Conservation (phyloP, 2,797 vertebrate species). For the Spondyliosoma cantharus region DNA sequence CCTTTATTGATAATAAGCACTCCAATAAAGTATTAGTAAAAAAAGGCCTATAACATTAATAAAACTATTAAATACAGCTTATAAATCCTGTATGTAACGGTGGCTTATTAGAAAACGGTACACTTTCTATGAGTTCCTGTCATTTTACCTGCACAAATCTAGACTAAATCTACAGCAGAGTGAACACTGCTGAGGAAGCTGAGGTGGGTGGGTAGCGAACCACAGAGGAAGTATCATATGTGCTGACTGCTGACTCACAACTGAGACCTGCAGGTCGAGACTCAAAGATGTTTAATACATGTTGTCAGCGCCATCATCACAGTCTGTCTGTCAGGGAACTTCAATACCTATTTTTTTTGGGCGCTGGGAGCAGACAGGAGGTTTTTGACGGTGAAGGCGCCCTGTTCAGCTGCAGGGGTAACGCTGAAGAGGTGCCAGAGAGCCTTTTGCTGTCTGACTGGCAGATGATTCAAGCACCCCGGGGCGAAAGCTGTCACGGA, state of each 20-base stretch:
- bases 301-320: slow-evolving; percentile 15
- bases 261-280: slow-evolving; percentile 19
- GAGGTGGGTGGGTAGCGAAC: slow-evolving; percentile 11
- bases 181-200: background rate
- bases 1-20: too few species aligned
- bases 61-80: background rate
- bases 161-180: background rate
- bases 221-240: slow-evolving; percentile 10
- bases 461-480: slow-evolving; percentile 41
- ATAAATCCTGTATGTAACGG: background rate
- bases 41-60: background rate
- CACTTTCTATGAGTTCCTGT: background rate
- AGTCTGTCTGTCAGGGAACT: slow-evolving; percentile 10
- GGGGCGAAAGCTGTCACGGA: slow-evolving; percentile 41
- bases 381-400: slow-evolving; percentile 13
- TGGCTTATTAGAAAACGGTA: background rate
- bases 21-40: too few species aligned
- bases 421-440: slow-evolving; percentile 18
- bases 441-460: slow-evolving; percentile 36
- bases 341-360: background rate
- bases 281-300: slow-evolving; percentile 1
- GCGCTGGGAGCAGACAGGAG: slow-evolving; percentile 22
- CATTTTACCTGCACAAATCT: background rate
- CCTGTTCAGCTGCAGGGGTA: slow-evolving; percentile 24
- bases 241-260: slow-evolving; percentile 25